Evolutionary conservation across 92 coral and sea anemone species (phyloP).

Genomic region (Zoanthus sansibaricus): DNA sequence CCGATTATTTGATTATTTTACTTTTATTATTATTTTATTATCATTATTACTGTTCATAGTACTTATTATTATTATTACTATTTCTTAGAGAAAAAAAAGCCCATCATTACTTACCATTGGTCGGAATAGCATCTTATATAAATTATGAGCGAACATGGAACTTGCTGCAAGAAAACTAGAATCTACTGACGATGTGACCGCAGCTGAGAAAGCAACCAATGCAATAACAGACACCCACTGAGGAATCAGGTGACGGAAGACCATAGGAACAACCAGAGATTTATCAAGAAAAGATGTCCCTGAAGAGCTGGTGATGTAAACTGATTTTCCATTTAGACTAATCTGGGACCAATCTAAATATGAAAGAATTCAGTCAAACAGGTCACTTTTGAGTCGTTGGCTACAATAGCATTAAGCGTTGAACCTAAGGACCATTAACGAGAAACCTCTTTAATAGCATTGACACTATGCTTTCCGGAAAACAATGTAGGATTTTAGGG

Average conservation of each 20-base stretch:
- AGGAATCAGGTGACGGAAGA: slow-evolving; percentile 16
- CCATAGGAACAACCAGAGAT: slow-evolving; percentile 18
- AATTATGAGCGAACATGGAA: slow-evolving; percentile 35
- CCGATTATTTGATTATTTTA: too few species aligned
- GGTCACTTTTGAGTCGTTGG: neutral
- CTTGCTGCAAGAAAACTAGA: slow-evolving; percentile 40
- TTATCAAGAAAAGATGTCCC: neutral
- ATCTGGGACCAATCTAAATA: slow-evolving; percentile 32
- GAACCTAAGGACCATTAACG: too few species aligned
- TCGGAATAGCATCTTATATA: slow-evolving; percentile 17
- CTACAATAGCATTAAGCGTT: too few species aligned
- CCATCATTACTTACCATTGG: neutral
- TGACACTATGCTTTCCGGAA: too few species aligned
- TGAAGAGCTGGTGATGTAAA: neutral
- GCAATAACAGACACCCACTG: slow-evolving; percentile 38
- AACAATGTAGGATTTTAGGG: too few species aligned
- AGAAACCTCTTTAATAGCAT: too few species aligned
- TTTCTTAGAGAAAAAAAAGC: neutral
- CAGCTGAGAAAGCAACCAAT: slow-evolving; percentile 13
- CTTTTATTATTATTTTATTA: neutral
- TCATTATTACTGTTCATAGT: neutral
- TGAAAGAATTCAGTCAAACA: neutral
- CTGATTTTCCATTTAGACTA: slow-evolving; percentile 15
- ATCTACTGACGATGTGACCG: slow-evolving; percentile 19
- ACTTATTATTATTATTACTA: neutral